These are phyloP conservation scores for Paedocypris sp. DNA, from an alignment of 2,113 vertebrate species.

Conservation along the genomic window DNA sequence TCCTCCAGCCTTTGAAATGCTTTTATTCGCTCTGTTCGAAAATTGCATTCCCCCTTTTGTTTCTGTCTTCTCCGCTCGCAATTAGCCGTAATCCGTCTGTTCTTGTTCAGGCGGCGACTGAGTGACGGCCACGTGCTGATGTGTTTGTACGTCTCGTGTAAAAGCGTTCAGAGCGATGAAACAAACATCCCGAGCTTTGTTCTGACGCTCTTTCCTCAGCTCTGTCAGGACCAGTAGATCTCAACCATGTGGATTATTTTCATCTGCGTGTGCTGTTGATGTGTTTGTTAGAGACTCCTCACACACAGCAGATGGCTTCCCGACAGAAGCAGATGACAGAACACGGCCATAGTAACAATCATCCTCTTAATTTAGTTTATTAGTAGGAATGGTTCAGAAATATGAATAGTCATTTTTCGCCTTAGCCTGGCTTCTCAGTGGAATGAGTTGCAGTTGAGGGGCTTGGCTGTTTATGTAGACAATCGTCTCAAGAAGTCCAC, in stretches of 20 bases:
- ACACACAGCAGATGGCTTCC: neutral
- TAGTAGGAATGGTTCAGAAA: neutral
- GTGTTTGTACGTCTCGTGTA: neutral
- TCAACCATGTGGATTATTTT: slow-evolving; percentile 26
- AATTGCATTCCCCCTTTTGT: neutral
- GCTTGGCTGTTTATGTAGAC: too few species aligned
- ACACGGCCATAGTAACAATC: neutral
- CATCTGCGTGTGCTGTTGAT: slow-evolving; percentile 24
- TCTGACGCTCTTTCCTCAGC: slow-evolving; percentile 9
- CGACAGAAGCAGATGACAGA: slow-evolving; percentile 3
- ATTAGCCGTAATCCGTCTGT: slow-evolving; percentile 10
- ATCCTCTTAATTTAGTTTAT: neutral
- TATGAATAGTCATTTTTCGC: slow-evolving; percentile 4
- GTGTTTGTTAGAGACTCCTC: slow-evolving; percentile 12
- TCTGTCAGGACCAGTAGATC: slow-evolving; percentile 1
- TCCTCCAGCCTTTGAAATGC: neutral
- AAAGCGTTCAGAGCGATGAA: slow-evolving; percentile 4
- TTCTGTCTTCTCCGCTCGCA: neutral
- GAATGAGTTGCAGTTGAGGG: too few species aligned
- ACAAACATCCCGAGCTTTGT: slow-evolving; percentile 10
- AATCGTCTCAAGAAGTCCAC: too few species aligned
- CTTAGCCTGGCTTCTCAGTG: too few species aligned
- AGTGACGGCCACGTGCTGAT: neutral
- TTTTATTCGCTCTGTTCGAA: slow-evolving; percentile 4
- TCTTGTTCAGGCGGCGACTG: neutral